phyloP scores from a whole-genome alignment of 2,888 invertebrate genomes.

The Ornithoptera alexandrae region DNA sequence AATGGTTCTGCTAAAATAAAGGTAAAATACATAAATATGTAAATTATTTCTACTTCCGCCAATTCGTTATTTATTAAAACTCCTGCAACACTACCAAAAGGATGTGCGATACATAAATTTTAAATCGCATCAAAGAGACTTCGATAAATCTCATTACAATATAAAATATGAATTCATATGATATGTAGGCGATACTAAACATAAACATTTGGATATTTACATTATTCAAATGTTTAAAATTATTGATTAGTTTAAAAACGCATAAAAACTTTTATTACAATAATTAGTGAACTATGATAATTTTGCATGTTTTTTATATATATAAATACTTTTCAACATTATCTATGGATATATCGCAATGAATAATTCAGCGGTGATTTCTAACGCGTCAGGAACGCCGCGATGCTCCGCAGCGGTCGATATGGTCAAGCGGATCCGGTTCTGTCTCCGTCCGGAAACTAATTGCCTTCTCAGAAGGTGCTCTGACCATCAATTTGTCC shows the following conservation, averaged over 20 bases:
- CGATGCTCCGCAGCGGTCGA: conserved; percentile 6
- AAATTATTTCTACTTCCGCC: background rate
- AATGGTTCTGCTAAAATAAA: background rate
- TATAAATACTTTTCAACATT: background rate
- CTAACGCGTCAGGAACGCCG: background rate
- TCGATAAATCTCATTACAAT: background rate
- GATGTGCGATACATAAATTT: background rate
- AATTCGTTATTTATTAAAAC: background rate
- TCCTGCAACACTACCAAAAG: background rate
- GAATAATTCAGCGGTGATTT: conserved; percentile 20
- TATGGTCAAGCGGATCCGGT: conserved; percentile 26
- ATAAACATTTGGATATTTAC: background rate
- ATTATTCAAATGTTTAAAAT: background rate
- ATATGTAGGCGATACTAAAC: background rate
- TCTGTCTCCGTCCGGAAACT: conserved; percentile 22
- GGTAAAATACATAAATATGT: background rate
- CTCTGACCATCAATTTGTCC: conserved; percentile 33
- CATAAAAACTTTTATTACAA: background rate
- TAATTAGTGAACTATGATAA: background rate
- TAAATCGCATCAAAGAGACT: background rate
- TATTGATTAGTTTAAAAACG: background rate
- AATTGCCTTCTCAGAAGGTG: conserved; percentile 30
- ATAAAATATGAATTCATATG: background rate
- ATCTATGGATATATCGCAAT: conserved; percentile 5
- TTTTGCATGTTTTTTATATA: background rate